Evolutionary conservation across 2,888 invertebrate genomes (phyloP), one percentile per base, ranked within the genome.

Genomic region (Uropetala carovei): DNA sequence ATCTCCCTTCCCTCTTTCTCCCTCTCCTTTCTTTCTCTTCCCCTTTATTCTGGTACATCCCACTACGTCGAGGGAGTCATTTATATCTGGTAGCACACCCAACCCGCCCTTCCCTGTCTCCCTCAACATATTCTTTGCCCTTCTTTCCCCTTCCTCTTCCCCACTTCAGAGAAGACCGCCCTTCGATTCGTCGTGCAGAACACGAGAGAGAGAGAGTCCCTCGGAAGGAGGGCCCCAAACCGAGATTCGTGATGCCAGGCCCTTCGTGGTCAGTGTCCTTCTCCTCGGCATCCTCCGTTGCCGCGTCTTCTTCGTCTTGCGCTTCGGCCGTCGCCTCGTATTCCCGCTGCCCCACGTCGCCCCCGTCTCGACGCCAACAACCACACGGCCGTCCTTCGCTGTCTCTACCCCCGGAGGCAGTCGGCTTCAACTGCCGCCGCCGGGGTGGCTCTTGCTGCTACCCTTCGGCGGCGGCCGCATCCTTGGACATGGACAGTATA

Each of bases 371-470:
- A 5, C 10, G 83, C 4, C 89, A 14, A 10, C 89, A 82, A 59
- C 86, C 75, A 30, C 89, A 64, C 81, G 75, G 84, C 58, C 86
- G 92, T 58, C 89, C 89, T 56, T 89, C 89, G 7, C 30, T 89
- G 27, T 30, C 89, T 43, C 89, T 89, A n/a, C 89, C 89, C 18
- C 64, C 89, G 64, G 59, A 60, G 60, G 27, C 22, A 30, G 7
- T 60, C 60, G 56, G 56, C 82, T 82, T 82, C 83, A 64, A 27
- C 92, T 75, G 92, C 81, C 92, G 92, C 60, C 92, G 85, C 43
- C 85, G 68, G 86, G 92, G 92, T 22, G 89, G 89, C 64, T 89
- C 89, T 8, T 89, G 89, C 64, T 89, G 89, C 89, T 89, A 89
- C 89, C 89, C 89, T 14, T 64, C 89, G 89, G 85, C 85, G 85